Conservation (phyloP, 2,797 vertebrate species). For the Bradypus variegatus region DNA sequence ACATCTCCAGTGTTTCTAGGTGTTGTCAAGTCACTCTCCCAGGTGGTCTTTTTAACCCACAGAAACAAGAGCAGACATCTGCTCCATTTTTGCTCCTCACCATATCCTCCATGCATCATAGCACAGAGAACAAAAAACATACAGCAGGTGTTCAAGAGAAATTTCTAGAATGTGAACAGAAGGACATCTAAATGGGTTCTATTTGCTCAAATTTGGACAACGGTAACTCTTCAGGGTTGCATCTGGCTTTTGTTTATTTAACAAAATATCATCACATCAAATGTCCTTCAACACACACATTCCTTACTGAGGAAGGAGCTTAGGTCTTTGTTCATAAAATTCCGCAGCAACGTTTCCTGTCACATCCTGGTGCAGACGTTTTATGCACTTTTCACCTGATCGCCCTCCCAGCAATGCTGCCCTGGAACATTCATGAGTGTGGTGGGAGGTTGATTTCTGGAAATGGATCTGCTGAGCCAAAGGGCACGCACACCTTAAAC, state of each 20-base stretch:
- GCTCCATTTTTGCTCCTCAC: too few species aligned
- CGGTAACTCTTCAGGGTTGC: background rate
- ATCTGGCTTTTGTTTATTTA: background rate
- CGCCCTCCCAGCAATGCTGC: background rate
- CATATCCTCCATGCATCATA: background rate
- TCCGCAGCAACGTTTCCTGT: fast-evolving
- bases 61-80: too few species aligned
- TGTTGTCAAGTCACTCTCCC: background rate
- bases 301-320: background rate
- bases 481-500: background rate
- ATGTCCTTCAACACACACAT: background rate
- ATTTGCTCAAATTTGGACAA: background rate
- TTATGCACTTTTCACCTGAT: background rate
- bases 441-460: background rate
- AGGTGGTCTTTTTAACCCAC: too few species aligned
- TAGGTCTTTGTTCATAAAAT: background rate
- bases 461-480: background rate
- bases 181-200: background rate
- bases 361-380: too few species aligned
- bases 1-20: background rate
- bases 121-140: too few species aligned
- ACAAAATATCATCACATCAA: background rate
- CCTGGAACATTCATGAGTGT: background rate
- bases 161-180: background rate
- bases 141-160: background rate